These are phyloP conservation scores for Drosophila kikkawai DNA, from an alignment of 1,140 invertebrate genomes.

Conservation along the genomic window DNA sequence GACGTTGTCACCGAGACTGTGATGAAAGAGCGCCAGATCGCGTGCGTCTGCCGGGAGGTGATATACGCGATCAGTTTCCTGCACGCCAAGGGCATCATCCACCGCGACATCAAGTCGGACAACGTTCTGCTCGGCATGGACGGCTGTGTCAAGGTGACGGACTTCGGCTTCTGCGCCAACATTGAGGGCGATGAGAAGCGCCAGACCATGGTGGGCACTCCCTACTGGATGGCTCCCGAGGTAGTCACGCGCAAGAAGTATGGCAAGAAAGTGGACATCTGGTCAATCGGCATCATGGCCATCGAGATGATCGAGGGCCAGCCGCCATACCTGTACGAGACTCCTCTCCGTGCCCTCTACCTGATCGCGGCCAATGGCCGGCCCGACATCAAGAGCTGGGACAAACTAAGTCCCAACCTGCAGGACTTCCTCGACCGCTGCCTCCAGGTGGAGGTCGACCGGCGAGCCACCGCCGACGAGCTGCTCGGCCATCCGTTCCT, in stretches of 20 bases:
- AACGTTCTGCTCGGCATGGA: constrained; percentile 98
- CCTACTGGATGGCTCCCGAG: constrained; percentile 95
- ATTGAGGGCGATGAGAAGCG: constrained; percentile 96
- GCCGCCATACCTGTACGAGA: constrained; percentile 97
- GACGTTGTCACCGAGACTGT: constrained; percentile 99
- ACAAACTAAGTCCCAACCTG: constrained; percentile 91
- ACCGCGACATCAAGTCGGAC: constrained; percentile 98
- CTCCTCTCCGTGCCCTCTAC: constrained; percentile 96
- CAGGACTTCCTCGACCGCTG: constrained; percentile 96
- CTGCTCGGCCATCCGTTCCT: constrained; percentile 96
- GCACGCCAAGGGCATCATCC: constrained; percentile 95
- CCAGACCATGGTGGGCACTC: constrained; percentile 98
- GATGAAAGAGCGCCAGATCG: constrained; percentile 99
- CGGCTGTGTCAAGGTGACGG: constrained; percentile 98
- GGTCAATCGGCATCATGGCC: constrained; percentile 98
- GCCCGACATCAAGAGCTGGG: constrained; percentile 94
- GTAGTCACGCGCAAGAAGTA: constrained; percentile 94
- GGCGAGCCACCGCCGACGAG: constrained; percentile 93
- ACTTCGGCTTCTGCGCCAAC: constrained; percentile 98
- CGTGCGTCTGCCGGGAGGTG: constrained; percentile 96
- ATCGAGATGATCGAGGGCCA: constrained; percentile 99
- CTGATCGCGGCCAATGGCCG: constrained; percentile 98
- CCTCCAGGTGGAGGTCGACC: constrained; percentile 96
- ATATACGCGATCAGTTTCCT: constrained; percentile 96
- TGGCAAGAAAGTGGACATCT: constrained; percentile 97